Base-by-base conservation (phyloP, 2,888 invertebrate species). In the Synanthedon vespiformis region DNA sequence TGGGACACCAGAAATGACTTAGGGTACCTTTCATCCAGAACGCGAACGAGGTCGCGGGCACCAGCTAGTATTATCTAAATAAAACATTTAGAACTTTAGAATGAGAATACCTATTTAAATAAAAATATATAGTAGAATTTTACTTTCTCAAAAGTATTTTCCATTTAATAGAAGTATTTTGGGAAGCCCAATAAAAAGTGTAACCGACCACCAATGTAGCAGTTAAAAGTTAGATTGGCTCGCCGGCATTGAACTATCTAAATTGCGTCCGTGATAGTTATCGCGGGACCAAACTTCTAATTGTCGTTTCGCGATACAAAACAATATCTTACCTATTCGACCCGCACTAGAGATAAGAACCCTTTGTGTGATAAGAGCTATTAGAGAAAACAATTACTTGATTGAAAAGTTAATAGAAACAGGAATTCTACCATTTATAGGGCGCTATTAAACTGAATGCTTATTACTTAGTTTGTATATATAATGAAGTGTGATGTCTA, bases 271-370 rank as follows among this genome's bases (percentile, higher is more conserved):
- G 40, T 48, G 58, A 58, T 58, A 54, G 52, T 40, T 40, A 54
- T 55, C 55, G 16, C 12, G 44, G 44, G 14, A n/a, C 44, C n/a
- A 44, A 44, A 44, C 44, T 44, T 44, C 44, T 54, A 54, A 57
- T 56, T 56, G 57, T 53, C 48, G 49, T 54, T 54, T 54, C 50
- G 56, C 53, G 51, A 56, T 54, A 52, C 53, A 54, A 56, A 53
- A 48, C 48, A 13, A 14, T 13, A 44, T 14, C 14, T n/a, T 44
- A 44, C 44, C 44, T 13, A 44, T 44, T 44, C n/a, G 44, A 14
- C 13, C 34, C n/a, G n/a, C 44, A 44, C 44, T 13, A 44, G 6
- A 44, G 44, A 44, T 44, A 44, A 44, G 44, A 14, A 4, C 14
- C 44, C 44, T 44, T 44, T 44, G n/a, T 44, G 44, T 44, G 14